Base-by-base conservation (phyloP, 2,888 invertebrate species). In the Argyresthia albistria region DNA sequence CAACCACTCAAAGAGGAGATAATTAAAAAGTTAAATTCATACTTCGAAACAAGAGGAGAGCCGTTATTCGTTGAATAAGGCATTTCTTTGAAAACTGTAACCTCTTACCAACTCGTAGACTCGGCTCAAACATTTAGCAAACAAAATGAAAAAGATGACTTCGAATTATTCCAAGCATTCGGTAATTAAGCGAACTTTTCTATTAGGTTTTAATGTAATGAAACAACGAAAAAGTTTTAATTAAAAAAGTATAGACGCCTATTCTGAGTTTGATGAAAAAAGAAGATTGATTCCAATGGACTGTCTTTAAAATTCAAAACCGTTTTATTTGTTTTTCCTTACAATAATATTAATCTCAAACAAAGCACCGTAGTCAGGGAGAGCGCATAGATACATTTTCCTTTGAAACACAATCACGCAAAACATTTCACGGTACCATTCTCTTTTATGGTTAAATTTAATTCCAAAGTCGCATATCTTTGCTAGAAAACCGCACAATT, bases 181-280 rank as follows among this genome's bases (percentile, higher is more conserved):
- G 52, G 61, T 69, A 71, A 71, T 71, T 70, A 71, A 70, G 64
- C 60, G 54, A 63, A 69, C 57, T 65, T 67, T 59, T 53, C 55
- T 51, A 36, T 51, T 46, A 42, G 52, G 54, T 57, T n/a, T 11
- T 47, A 49, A 49, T 49, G 15, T 39, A 49, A 49, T 49, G 49
- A 11, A 65, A 66, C 67, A 67, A 65, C 60, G 70, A 64, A 61
- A 63, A 74, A 70, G 66, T 75, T 76, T 66, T 72, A 76, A 74
- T 76, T 73, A 72, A 76, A 70, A 53, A 67, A 72, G 65, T 76
- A 74, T 75, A 68, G 73, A 69, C 63, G 66, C 65, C 69, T 60
- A 64, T 63, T 59, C 55, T 55, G 62, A 65, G 60, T 64, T 54
- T 35, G 51, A 46, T 47, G 56, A 54, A 39, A 60, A 25, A 62